Evolutionary conservation across 2,888 invertebrate genomes (phyloP), one percentile per base, ranked within the genome.

Genomic region (Salticus scenicus): DNA sequence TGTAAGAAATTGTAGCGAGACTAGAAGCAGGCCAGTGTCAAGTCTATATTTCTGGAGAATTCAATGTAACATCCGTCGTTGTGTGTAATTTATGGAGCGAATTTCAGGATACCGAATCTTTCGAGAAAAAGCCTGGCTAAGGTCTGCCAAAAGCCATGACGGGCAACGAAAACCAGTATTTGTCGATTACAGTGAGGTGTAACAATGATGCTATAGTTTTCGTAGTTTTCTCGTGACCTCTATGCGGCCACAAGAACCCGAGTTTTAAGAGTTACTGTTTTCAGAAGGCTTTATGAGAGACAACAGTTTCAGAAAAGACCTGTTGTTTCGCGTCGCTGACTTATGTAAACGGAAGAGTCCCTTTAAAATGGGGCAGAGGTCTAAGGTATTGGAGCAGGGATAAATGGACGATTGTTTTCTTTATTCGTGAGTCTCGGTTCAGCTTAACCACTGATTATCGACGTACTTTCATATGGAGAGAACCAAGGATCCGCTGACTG

Each of bases 401-500:
- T 47, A 7, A 47, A 14, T 47, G 42, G 42, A 2, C 17, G 42
- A 47, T 17, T 17, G 14, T 47, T 47, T 17, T 47, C 42, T 47
- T 47, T 17, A 47, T 17, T 47, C 1, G 17, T 17, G 71, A 79
- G 66, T 79, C 64, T 42, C 31, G 66, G 5, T 77, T 79, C 17
- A 79, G 42, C 42, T 30, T 64, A 70, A 70, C 14, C 57, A 57
- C 57, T 12, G n/a, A 70, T 70, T 77, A 33, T 70, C 69, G 41
- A 0, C 57, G 51, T 70, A 77, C 37, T 0, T 69, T 77, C 69
- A 69, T 57, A 51, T 70, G 57, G 69, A 70, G 63, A 77, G 57
- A 77, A n/a, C 57, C 57, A 70, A 57, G 51, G 69, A 77, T 51
- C 33, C 67, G 51, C 27, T 77, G 70, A 47, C 77, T 57, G 8